Percentiles rank a stretch among this genome's conserved stretches.
Evolutionary conservation across 2,888 invertebrate genomes (phyloP).

Genomic region (Aquatica leii): DNA sequence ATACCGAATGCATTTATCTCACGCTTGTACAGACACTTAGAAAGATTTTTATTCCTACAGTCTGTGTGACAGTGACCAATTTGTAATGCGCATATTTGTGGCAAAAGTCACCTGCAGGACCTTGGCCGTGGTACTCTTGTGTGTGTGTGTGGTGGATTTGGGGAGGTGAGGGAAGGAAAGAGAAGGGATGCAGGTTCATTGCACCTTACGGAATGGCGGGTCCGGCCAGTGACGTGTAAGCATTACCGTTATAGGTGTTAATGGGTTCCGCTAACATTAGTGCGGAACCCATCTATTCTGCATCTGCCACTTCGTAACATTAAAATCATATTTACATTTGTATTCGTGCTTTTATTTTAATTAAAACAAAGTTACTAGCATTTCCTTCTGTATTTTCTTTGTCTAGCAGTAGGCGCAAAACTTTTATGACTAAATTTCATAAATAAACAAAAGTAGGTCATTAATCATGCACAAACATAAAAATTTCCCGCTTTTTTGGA

Average conservation of each 20-base stretch:
- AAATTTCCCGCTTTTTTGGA: no score
- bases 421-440: no score
- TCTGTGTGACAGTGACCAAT: slow-evolving; percentile 48
- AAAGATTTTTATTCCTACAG: background rate
- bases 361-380: no score
- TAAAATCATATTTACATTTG: slow-evolving; percentile 26
- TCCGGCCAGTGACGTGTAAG: slow-evolving; percentile 54
- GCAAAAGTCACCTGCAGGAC: slow-evolving; percentile 47
- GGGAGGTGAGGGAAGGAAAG: slow-evolving; percentile 36
- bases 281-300: slow-evolving; percentile 50
- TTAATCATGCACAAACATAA: no score
- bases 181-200: slow-evolving; percentile 56
- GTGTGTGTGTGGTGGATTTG: slow-evolving; percentile 34
- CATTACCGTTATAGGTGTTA: slow-evolving; percentile 57
- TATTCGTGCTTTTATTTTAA: slow-evolving; percentile 16
- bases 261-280: slow-evolving; percentile 59
- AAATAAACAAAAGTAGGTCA: no score
- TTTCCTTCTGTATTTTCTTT: no score
- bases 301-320: slow-evolving; percentile 35
- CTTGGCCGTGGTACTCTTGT: slow-evolving; percentile 43
- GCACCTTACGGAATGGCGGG: slow-evolving; percentile 61
- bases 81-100: slow-evolving; percentile 47
- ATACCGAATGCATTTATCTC: no score
- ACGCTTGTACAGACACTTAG: no score
- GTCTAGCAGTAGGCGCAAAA: no score